Conservation (phyloP, 2,113 vertebrate genomes). For the Amblyopsis rosae region DNA sequence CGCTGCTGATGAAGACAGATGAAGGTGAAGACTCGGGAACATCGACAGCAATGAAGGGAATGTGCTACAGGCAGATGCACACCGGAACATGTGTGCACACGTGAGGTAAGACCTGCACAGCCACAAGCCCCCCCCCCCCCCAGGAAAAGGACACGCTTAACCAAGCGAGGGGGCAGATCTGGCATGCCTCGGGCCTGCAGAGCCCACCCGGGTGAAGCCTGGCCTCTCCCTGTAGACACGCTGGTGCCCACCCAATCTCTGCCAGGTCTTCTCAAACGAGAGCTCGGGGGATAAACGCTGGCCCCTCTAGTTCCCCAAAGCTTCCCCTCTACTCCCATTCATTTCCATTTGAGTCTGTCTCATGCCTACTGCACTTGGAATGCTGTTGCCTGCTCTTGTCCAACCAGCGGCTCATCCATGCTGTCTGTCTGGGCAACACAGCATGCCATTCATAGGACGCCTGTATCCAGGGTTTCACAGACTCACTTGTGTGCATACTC, state of each 20-base stretch:
- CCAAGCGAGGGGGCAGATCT: slow-evolving; percentile 29
- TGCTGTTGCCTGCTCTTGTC: background rate
- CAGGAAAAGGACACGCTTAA: slow-evolving; percentile 30
- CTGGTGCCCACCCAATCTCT: slow-evolving; percentile 11
- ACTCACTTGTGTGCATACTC: too few species aligned
- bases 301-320: slow-evolving; percentile 13
- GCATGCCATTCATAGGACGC: too few species aligned
- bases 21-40: slow-evolving; percentile 16
- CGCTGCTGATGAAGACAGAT: slow-evolving; percentile 36
- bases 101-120: too few species aligned
- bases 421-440: too few species aligned
- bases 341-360: background rate
- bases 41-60: slow-evolving; percentile 14
- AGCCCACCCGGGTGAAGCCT: slow-evolving; percentile 42
- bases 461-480: too few species aligned
- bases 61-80: slow-evolving; percentile 16
- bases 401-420: background rate
- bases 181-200: slow-evolving; percentile 32
- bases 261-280: slow-evolving; percentile 4
- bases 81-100: slow-evolving; percentile 18
- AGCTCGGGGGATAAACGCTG: slow-evolving; percentile 19
- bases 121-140: too few species aligned
- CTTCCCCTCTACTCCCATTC: slow-evolving; percentile 24
- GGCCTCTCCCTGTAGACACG: slow-evolving; percentile 46
- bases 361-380: slow-evolving; percentile 21